Conservation (phyloP, 2,113 vertebrate genomes). For the Dissostichus mawsoni region DNA sequence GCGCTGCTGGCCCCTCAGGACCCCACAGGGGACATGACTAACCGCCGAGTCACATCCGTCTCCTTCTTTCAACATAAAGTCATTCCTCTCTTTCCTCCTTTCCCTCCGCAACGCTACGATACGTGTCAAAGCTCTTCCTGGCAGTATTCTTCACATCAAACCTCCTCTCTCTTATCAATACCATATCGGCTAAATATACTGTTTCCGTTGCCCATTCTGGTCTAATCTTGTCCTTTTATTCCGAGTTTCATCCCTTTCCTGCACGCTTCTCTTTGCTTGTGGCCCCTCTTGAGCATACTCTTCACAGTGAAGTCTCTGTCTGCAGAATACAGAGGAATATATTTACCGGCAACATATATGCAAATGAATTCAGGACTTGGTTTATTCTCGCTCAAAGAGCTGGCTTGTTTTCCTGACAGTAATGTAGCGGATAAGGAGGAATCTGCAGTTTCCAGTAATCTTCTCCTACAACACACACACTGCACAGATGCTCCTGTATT, state of each 20-base stretch:
- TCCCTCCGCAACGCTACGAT: slow-evolving; percentile 33
- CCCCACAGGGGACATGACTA: slow-evolving; percentile 70
- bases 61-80: slow-evolving; percentile 73
- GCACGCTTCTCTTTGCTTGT: slow-evolving; percentile 29
- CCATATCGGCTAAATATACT: slow-evolving; percentile 61
- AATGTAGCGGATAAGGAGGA: slow-evolving; percentile 41
- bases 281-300: slow-evolving; percentile 25
- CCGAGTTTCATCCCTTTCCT: slow-evolving; percentile 45
- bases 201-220: slow-evolving; percentile 43
- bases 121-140: slow-evolving; percentile 58
- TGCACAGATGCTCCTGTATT: slow-evolving; percentile 4
- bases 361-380: slow-evolving; percentile 68
- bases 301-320: slow-evolving; percentile 67
- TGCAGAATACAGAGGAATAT: slow-evolving; percentile 57
- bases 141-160: slow-evolving; percentile 38
- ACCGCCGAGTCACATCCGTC: slow-evolving; percentile 74
- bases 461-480: slow-evolving; percentile 21
- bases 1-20: slow-evolving; percentile 44
- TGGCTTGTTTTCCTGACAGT: slow-evolving; percentile 60
- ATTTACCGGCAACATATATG: slow-evolving; percentile 72
- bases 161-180: slow-evolving; percentile 55
- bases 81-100: slow-evolving; percentile 55
- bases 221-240: slow-evolving; percentile 51
- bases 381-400: slow-evolving; percentile 70
- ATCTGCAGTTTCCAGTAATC: slow-evolving; percentile 54